Percentiles rank a stretch among this genome's conserved stretches.
These are phyloP conservation scores for Spizella passerina DNA, from an alignment of 2,797 vertebrate genomes.

Conservation along the genomic window DNA sequence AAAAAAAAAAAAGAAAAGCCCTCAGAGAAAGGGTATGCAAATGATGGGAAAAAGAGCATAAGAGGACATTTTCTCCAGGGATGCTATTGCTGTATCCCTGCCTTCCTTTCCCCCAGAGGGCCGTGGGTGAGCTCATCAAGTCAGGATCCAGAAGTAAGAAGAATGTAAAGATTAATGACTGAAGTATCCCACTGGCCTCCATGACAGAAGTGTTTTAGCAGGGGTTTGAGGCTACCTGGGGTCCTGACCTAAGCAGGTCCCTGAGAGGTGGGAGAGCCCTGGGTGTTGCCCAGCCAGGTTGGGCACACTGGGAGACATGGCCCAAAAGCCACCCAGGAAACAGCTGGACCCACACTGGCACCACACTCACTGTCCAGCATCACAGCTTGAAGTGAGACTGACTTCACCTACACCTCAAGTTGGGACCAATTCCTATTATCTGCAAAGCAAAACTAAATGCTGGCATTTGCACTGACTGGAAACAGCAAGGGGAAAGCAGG, in stretches of 20 bases:
- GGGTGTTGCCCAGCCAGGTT: neutral
- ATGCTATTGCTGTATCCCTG: neutral
- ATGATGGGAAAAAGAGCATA: neutral
- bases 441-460: neutral
- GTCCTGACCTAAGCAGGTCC: neutral
- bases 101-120: neutral
- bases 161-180: neutral
- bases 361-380: too few species aligned
- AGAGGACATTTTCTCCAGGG: neutral
- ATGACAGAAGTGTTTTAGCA: neutral
- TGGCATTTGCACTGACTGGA: neutral
- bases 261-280: neutral
- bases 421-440: neutral
- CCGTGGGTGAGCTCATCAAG: fast-evolving
- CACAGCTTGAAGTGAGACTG: neutral
- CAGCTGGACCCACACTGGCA: neutral
- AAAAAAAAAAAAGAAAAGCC: neutral
- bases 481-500: neutral
- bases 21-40: neutral
- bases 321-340: neutral
- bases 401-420: neutral
- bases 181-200: neutral
- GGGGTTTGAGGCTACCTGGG: neutral
- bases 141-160: neutral
- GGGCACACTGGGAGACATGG: neutral